Conservation (phyloP, 2,113 vertebrate species). For the Mesembrinibis cayennensis region DNA sequence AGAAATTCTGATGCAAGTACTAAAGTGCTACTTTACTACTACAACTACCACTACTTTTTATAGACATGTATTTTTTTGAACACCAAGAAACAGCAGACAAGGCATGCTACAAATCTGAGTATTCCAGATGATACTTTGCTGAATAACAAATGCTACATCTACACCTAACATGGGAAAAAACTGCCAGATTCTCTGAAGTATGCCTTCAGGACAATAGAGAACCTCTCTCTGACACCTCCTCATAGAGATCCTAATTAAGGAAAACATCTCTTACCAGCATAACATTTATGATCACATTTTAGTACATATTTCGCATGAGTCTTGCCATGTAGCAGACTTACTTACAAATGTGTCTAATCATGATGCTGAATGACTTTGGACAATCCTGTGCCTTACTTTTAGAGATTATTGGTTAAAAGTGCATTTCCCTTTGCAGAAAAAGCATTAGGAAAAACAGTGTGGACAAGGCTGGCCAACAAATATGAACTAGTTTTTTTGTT, state of each 20-base stretch:
- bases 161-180: background rate
- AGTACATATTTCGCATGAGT: background rate
- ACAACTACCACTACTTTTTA: background rate
- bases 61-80: background rate
- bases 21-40: background rate
- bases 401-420: background rate
- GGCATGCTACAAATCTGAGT: background rate
- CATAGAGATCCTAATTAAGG: background rate
- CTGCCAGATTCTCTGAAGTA: background rate
- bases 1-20: background rate
- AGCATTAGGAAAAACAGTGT: background rate
- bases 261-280: background rate
- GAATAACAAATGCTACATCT: background rate
- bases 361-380: background rate
- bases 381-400: background rate
- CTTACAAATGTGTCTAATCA: background rate
- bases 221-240: background rate
- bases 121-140: background rate
- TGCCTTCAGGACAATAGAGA: background rate
- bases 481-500: background rate
- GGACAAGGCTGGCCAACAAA: background rate
- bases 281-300: background rate
- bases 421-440: background rate
- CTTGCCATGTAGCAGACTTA: background rate
- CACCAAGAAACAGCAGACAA: background rate